phyloP scores from a whole-genome alignment of 2,797 vertebrate species.

The Epinephelus awoara region DNA sequence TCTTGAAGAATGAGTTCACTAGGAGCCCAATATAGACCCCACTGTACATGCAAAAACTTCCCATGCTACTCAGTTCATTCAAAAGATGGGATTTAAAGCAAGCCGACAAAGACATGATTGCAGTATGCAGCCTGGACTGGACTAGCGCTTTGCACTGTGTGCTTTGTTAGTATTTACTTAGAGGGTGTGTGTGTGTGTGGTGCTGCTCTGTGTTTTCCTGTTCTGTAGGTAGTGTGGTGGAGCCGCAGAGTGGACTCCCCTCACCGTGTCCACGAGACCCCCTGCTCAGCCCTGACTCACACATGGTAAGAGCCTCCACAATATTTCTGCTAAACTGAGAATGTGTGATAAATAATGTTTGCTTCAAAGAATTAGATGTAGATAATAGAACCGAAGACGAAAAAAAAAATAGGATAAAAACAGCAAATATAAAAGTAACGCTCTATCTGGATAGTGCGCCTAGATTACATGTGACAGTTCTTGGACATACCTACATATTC shows the following conservation, averaged over 20 bases:
- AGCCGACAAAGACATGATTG: no score
- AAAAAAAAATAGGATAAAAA: background rate
- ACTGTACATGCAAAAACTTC: no score
- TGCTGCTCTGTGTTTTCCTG: background rate
- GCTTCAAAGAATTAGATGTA: background rate
- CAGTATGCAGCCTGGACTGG: background rate
- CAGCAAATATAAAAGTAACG: background rate
- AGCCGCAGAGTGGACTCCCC: conserved; percentile 66
- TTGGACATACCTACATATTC: no score
- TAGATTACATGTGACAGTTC: no score
- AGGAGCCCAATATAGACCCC: no score
- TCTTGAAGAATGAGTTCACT: background rate
- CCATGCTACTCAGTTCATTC: background rate
- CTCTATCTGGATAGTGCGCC: no score
- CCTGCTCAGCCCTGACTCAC: conserved; percentile 63
- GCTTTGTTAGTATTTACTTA: conserved; percentile 40
- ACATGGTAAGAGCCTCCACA: conserved; percentile 75
- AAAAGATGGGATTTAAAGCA: background rate
- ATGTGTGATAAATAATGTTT: background rate
- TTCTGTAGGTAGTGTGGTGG: conserved; percentile 64
- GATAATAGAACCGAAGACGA: no score
- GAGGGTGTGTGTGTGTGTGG: conserved; percentile 4
- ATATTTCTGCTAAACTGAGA: background rate
- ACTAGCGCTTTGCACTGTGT: background rate
- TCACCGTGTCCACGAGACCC: conserved; percentile 60